Percentiles rank a stretch among this genome's conserved stretches.
Evolutionary conservation across 1,140 invertebrate species (phyloP).

Genomic region (Drosophila nannoptera): DNA sequence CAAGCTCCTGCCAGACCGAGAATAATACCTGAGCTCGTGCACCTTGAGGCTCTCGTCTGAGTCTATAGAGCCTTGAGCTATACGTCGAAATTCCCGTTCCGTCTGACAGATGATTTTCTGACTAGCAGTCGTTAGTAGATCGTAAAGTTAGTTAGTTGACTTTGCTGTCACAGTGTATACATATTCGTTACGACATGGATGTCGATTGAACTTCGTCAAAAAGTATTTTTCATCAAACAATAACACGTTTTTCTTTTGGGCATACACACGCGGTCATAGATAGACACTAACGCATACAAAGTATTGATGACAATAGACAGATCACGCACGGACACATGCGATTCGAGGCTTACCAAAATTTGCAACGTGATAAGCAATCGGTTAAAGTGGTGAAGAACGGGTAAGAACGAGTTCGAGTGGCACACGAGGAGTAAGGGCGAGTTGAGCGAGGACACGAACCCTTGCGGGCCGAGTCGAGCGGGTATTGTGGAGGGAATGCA

Average conservation of each 20-base stretch:
- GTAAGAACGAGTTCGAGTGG: neutral
- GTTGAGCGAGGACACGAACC: neutral
- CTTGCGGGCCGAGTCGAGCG: neutral
- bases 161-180: slow-evolving; percentile 18
- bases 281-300: neutral
- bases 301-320: too few species aligned
- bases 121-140: too few species aligned
- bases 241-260: slow-evolving; percentile 33
- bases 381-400: neutral
- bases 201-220: slow-evolving; percentile 24
- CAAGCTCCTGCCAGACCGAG: too few species aligned
- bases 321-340: slow-evolving; percentile 3
- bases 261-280: neutral
- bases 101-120: too few species aligned
- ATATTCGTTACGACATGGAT: slow-evolving; percentile 17
- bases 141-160: neutral
- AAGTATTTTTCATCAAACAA: slow-evolving; percentile 28
- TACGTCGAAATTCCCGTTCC: too few species aligned
- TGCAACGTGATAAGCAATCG: neutral
- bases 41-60: too few species aligned
- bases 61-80: too few species aligned
- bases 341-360: neutral
- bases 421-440: neutral
- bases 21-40: too few species aligned
- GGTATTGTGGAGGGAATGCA: slow-evolving; percentile 6